Evolutionary conservation across 2,113 vertebrate species (phyloP).

Genomic region (Lagenorhynchus albirostris): DNA sequence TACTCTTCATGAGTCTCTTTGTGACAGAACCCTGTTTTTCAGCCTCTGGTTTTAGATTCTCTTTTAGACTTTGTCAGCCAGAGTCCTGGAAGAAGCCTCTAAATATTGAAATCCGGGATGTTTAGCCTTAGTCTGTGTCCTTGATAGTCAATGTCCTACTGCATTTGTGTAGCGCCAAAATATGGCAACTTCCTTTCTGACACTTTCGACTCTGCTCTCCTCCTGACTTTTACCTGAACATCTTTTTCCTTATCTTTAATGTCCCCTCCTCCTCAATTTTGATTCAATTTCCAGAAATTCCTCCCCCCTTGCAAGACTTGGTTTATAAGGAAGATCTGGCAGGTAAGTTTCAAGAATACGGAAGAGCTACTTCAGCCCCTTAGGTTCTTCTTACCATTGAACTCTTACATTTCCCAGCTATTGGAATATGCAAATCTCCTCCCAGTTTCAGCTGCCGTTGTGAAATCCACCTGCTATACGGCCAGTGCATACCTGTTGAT

Average conservation of each 20-base stretch:
- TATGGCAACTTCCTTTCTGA: background rate
- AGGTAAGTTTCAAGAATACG: background rate
- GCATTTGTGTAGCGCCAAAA: background rate
- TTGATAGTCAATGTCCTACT: background rate
- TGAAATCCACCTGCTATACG: background rate
- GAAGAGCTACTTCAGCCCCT: background rate
- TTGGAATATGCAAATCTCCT: background rate
- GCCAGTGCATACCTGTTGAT: background rate
- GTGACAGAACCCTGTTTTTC: background rate
- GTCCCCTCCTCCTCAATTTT: background rate
- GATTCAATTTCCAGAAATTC: background rate
- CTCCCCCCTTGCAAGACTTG: background rate
- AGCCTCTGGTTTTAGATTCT: background rate
- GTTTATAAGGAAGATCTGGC: background rate
- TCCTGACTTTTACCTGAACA: background rate
- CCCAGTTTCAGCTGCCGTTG: background rate
- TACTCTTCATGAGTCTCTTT: background rate
- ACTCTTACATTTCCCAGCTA: accelerated
- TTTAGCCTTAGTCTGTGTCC: background rate
- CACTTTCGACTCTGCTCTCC: background rate
- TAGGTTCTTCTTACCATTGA: background rate
- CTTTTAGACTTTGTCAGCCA: background rate
- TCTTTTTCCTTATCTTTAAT: background rate
- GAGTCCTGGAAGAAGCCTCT: background rate
- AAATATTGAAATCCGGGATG: background rate